Percentiles rank a stretch among this genome's conserved stretches.
These are phyloP conservation scores for Sakesphorus luctuosus DNA, from an alignment of 2,113 vertebrate genomes.

Conservation along the genomic window DNA sequence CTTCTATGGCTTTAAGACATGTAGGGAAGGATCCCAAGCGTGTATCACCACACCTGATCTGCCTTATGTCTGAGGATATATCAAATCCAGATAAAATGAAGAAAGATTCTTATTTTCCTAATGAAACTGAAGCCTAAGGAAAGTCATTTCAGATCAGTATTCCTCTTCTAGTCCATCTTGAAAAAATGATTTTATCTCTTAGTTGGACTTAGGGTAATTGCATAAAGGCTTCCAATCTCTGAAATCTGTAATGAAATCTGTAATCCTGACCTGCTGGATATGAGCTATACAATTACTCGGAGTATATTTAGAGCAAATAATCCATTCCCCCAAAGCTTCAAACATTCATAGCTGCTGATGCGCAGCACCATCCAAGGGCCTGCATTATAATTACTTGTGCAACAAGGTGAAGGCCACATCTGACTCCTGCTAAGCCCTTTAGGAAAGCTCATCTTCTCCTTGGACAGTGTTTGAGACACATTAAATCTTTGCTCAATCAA, in stretches of 20 bases:
- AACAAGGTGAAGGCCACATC: background rate
- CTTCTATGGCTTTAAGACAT: background rate
- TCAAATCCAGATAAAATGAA: background rate
- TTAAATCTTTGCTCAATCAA: background rate
- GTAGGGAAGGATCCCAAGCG: background rate
- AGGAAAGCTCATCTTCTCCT: background rate
- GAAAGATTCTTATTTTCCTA: conserved; percentile 26
- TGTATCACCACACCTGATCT: background rate
- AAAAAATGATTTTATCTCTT: conserved; percentile 78
- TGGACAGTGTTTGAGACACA: background rate
- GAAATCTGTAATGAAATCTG: conserved; percentile 78
- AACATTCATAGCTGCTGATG: conserved; percentile 64
- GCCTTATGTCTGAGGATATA: background rate
- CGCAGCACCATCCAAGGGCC: conserved; percentile 33
- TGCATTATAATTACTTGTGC: conserved; percentile 58
- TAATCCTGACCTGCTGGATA: conserved; percentile 84
- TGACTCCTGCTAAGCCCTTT: conserved; percentile 48
- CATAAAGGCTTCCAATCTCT: conserved; percentile 78
- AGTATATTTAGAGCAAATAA: conserved; percentile 76
- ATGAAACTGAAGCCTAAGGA: conserved; percentile 41
- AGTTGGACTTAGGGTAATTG: conserved; percentile 78
- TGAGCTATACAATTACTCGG: conserved; percentile 80
- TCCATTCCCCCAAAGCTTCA: conserved; percentile 71
- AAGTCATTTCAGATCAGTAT: conserved; percentile 30
- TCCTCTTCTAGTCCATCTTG: conserved; percentile 70